These are phyloP conservation scores for Tetramorium alpestre DNA, from an alignment of 1,140 invertebrate species.

Conservation along the genomic window DNA sequence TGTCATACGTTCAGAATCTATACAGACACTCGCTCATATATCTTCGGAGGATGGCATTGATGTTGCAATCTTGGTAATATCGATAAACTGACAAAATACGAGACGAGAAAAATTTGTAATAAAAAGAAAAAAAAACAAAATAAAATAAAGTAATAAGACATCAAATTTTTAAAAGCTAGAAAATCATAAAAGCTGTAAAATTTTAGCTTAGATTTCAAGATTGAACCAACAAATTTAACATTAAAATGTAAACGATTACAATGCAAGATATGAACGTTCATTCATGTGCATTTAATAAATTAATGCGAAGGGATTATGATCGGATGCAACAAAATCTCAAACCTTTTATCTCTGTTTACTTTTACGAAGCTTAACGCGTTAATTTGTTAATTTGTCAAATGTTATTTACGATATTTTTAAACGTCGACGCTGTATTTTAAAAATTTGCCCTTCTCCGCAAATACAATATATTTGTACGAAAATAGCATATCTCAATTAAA, in stretches of 20 bases:
- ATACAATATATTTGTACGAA: background rate
- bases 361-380: background rate
- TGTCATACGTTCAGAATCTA: slow-evolving; percentile 10
- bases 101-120: background rate
- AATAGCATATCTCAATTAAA: slow-evolving; percentile 9
- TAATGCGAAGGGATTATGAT: background rate
- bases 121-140: background rate
- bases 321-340: background rate
- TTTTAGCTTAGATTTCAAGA: background rate
- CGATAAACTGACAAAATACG: background rate
- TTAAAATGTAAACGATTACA: background rate
- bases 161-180: background rate
- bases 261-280: background rate
- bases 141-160: background rate
- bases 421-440: too few relatives aligned
- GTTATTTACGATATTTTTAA: background rate
- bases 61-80: slow-evolving; percentile 12
- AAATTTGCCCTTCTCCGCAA: background rate
- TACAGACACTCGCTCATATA: background rate
- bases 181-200: background rate
- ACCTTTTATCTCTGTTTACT: background rate
- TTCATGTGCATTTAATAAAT: background rate
- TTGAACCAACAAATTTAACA: background rate
- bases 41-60: background rate
- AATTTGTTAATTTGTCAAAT: background rate